phyloP scores from a whole-genome alignment of 2,888 invertebrate genomes.

The Drosophila robusta region DNA sequence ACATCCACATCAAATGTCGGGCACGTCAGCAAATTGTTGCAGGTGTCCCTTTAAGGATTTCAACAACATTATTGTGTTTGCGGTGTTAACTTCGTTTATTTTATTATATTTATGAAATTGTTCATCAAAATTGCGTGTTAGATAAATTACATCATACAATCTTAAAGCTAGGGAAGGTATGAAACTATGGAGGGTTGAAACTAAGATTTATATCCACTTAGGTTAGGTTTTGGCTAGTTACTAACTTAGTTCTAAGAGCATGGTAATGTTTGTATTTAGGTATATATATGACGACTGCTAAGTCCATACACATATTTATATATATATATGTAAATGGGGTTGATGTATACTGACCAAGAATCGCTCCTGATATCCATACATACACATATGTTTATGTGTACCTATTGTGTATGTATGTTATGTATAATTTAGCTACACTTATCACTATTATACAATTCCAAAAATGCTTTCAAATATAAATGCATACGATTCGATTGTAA shows the following conservation, averaged over 20 bases:
- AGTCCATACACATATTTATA: not conserved
- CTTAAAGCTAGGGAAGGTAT: slow-evolving; percentile 46
- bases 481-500: slow-evolving; percentile 69
- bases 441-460: slow-evolving; percentile 74
- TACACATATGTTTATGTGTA: slow-evolving; percentile 5
- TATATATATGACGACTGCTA: slow-evolving; percentile 6
- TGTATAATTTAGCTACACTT: slow-evolving; percentile 74
- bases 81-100: slow-evolving; percentile 76
- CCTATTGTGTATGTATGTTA: slow-evolving; percentile 20
- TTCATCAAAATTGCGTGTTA: slow-evolving; percentile 69
- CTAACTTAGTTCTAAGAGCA: slow-evolving; percentile 54
- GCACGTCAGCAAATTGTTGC: slow-evolving; percentile 46
- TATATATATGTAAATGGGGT: slow-evolving; percentile 37
- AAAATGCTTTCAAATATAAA: slow-evolving; percentile 76
- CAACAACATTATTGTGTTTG: slow-evolving; percentile 47
- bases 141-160: slow-evolving; percentile 76
- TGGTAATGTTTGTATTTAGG: slow-evolving; percentile 21
- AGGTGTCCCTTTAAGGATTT: slow-evolving; percentile 54
- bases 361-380: slow-evolving; percentile 17
- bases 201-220: slow-evolving; percentile 58
- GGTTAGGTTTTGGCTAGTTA: slow-evolving; percentile 51
- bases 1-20: slow-evolving; percentile 26
- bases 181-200: slow-evolving; percentile 22
- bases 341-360: slow-evolving; percentile 16
- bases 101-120: slow-evolving; percentile 70